Evolutionary conservation across 2,113 vertebrate genomes (phyloP), one percentile per base, ranked within the genome.

Genomic region (Charina bottae): DNA sequence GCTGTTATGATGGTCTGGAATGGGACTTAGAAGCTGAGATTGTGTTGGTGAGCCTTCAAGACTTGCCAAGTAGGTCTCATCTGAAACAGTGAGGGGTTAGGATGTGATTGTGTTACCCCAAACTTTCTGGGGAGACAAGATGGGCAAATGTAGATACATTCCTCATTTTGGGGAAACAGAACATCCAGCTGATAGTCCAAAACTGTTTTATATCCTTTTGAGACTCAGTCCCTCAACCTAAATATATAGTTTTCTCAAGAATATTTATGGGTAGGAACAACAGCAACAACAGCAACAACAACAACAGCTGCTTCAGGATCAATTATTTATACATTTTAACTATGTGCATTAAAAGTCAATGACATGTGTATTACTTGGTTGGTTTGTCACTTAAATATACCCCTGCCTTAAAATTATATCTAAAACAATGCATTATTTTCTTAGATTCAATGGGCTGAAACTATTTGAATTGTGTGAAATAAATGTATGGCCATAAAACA

Each of bases 401-500:
- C 2, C 91, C n/a, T 72, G 12, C 46, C 55, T 92, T 89, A 85
- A 93, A 92, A 93, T 54, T 68, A 89, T 24, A 87, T 62, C 0
- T 0, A 56, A 72, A 0, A 1, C 28, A 59, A 78, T 83, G 33
- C 0, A 4, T 83, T 83, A 90, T 90, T 72, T 33, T 72, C 42
- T 93, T 64, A 72, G 6, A 68, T 88, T 12, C 64, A 93, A 53
- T 83, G 90, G 17, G 60, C 68, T 87, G 42, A 92, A 94, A 92
- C 6, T 42, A 4, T 92, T 89, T 95, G 91, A 94, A 93, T 87
- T 89, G 93, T 85, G 49, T 92, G n/a, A 91, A 95, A 94, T 94
- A 95, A 93, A 95, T 92, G 4, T 89, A 91, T 59, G 42, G 54
- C 68, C 68, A 94, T 96, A 96, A 96, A 96, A 94, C 89, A 89